Evolutionary conservation across 1,140 invertebrate genomes (phyloP).

Genomic region (Zaprionus inermis): DNA sequence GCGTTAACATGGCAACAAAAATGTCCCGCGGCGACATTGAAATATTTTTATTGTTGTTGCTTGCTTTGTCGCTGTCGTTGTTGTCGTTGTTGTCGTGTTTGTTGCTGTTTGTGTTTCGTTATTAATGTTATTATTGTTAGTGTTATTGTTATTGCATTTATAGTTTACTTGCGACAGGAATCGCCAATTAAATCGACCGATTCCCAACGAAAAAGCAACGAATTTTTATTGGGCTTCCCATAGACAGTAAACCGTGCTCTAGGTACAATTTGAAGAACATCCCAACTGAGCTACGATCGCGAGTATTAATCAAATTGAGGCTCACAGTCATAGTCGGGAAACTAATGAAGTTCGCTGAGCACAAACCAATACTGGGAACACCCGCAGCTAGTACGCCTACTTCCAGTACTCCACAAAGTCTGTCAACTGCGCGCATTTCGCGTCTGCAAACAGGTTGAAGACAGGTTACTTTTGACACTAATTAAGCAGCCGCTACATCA

Average conservation of each 20-base stretch:
- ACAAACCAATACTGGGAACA: neutral
- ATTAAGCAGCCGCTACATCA: neutral
- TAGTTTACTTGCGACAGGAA: constrained; percentile 27
- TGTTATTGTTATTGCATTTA: constrained; percentile 24
- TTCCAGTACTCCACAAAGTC: neutral
- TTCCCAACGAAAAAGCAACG: neutral
- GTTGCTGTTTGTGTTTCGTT: constrained; percentile 4
- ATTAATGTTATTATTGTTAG: constrained; percentile 22
- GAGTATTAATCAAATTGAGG: too few species aligned
- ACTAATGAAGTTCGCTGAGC: neutral
- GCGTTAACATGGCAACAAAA: constrained; percentile 84
- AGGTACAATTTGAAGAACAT: neutral
- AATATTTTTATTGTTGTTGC: constrained; percentile 82
- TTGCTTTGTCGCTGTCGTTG: constrained; percentile 8
- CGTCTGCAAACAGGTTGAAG: neutral
- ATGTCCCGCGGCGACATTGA: constrained; percentile 81
- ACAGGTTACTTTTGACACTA: neutral
- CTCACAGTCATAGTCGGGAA: too few species aligned
- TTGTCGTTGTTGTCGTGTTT: constrained; percentile 23
- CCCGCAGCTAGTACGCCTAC: neutral
- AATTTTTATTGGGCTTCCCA: neutral
- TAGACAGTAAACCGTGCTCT: neutral
- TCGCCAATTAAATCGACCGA: constrained; percentile 33
- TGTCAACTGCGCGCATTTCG: neutral
- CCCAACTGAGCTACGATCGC: neutral